phyloP scores from a whole-genome alignment of 2,113 vertebrate species.

The Hippolais icterina region DNA sequence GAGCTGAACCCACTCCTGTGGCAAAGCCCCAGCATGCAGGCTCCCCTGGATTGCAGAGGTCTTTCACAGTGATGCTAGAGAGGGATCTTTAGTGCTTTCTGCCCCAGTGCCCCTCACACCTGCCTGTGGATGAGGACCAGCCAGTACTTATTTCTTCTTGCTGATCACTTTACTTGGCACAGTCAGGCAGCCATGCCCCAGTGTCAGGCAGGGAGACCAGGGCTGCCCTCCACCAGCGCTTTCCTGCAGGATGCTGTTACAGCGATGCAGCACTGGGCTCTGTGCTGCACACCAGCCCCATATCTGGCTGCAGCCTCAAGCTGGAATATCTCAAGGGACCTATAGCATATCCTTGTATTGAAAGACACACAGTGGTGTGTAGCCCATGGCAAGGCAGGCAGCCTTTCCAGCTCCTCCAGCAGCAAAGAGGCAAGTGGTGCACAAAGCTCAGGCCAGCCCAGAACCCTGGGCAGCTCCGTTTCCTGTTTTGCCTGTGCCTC shows the following conservation, averaged over 20 bases:
- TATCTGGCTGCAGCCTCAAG: not conserved
- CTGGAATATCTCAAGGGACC: not conserved
- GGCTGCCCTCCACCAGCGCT: not conserved
- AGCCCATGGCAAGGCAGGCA: not conserved
- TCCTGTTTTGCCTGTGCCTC: not conserved
- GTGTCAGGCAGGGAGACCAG: not conserved
- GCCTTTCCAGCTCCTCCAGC: not conserved
- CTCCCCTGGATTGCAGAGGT: not conserved
- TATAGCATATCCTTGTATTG: not conserved
- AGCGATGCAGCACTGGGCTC: not conserved
- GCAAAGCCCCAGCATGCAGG: not conserved
- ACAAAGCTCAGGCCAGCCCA: not conserved
- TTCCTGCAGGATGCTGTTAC: not conserved
- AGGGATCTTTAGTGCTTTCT: not conserved
- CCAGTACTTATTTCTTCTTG: not conserved
- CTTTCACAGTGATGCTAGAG: not conserved
- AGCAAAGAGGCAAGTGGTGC: not conserved
- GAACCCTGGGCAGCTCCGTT: fast-evolving
- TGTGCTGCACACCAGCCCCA: not conserved
- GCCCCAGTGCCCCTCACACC: not conserved
- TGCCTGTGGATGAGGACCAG: not conserved
- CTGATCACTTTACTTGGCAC: not conserved
- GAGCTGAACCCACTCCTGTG: fast-evolving
- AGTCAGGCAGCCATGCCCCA: fast-evolving
- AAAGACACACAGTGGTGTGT: not conserved